These are phyloP conservation scores for Megaleporinus macrocephalus DNA, from an alignment of 2,113 vertebrate species.

Conservation along the genomic window DNA sequence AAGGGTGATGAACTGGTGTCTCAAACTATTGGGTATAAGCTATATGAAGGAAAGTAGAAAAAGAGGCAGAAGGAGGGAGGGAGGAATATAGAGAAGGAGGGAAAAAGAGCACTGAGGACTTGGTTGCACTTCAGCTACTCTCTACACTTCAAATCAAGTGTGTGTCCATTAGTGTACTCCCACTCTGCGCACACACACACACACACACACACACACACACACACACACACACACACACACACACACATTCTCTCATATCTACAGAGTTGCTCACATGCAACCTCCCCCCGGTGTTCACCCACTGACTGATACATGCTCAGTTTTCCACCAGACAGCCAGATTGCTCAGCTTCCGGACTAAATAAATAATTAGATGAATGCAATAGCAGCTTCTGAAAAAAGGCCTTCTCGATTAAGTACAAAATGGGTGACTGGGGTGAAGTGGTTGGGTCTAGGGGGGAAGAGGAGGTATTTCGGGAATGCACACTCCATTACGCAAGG, in stretches of 20 bases:
- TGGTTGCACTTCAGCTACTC: conserved; percentile 78
- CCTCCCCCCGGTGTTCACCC: conserved; percentile 18
- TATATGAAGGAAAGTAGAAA: conserved; percentile 47
- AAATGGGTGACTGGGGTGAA: conserved; percentile 70
- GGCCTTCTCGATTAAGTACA: conserved; percentile 74
- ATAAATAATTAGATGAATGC: conserved; percentile 79
- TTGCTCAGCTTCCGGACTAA: conserved; percentile 72
- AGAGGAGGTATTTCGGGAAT: conserved; percentile 64
- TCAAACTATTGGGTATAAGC: not conserved
- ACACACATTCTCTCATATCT: conserved; percentile 23
- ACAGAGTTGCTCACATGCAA: conserved; percentile 6
- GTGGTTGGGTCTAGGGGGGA: conserved; percentile 35
- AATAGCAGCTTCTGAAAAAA: conserved; percentile 77
- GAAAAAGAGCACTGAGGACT: conserved; percentile 65
- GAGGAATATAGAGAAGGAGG: conserved; percentile 64
- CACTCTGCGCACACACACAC: conserved; percentile 6
- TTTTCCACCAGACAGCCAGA: conserved; percentile 66
- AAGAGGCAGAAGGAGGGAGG: conserved; percentile 28
- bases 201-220: conserved; percentile 14
- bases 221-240: conserved; percentile 7
- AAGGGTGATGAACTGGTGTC: not conserved
- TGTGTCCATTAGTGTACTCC: conserved; percentile 77
- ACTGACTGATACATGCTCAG: conserved; percentile 9
- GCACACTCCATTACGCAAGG: conserved; percentile 70
- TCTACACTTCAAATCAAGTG: conserved; percentile 77